Percentiles rank a stretch among this genome's conserved stretches.
These are phyloP conservation scores for Lumbricus terrestris DNA, from an alignment of 2,888 invertebrate genomes.

Conservation along the genomic window DNA sequence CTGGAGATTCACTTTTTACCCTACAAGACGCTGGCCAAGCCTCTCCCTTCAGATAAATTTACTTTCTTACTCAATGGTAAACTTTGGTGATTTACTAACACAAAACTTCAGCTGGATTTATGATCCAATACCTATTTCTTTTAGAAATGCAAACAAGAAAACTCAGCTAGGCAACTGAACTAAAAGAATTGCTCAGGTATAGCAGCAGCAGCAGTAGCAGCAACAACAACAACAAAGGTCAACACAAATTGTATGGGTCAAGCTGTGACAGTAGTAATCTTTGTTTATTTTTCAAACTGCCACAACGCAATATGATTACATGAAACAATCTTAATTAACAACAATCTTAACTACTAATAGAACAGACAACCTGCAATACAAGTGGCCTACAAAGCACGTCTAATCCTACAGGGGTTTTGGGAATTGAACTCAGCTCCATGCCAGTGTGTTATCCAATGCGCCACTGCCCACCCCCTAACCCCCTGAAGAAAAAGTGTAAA, in stretches of 20 bases:
- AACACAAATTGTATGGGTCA: not conserved
- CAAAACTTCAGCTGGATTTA: not conserved
- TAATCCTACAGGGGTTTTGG: no score
- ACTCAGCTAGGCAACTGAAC: not conserved
- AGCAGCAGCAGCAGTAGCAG: not conserved
- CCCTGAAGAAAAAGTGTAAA: no score
- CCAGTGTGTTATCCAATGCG: no score
- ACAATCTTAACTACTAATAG: no score
- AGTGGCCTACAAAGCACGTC: no score
- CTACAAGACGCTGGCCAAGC: not conserved
- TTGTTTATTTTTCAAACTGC: no score
- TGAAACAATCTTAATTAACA: no score
- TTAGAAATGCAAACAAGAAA: not conserved
- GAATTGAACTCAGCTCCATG: no score
- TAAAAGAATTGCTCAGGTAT: not conserved
- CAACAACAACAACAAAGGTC: no score
- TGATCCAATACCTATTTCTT: not conserved
- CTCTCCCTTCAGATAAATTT: not conserved
- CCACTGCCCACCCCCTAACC: no score
- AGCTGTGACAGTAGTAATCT: not conserved
- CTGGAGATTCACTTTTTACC: not conserved
- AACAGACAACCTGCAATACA: no score
- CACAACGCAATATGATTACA: no score
- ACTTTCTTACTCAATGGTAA: not conserved
- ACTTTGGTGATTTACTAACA: not conserved